phyloP scores from a whole-genome alignment of 1,140 invertebrate genomes.

The Brachionus asplanchnoidis region DNA sequence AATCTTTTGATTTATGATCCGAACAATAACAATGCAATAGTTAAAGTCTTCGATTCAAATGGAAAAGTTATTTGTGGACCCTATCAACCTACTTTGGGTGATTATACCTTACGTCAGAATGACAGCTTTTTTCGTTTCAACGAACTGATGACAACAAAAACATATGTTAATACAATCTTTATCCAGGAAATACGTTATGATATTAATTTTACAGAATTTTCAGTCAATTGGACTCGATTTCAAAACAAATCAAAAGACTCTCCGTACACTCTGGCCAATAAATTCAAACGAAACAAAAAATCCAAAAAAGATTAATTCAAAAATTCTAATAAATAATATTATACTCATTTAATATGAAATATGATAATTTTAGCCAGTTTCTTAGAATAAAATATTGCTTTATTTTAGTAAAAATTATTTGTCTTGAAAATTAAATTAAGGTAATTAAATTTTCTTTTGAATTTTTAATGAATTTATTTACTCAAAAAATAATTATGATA shows the following conservation, averaged over 20 bases:
- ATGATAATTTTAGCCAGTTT: too few relatives aligned
- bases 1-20: constrained; percentile 21
- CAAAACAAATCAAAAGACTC: neutral
- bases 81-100: neutral
- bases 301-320: neutral
- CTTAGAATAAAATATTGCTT: too few relatives aligned
- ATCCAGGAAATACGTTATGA: neutral
- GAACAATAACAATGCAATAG: neutral
- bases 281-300: neutral
- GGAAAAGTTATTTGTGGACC: neutral
- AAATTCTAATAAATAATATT: too few relatives aligned
- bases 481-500: too few relatives aligned
- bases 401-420: too few relatives aligned
- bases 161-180: neutral
- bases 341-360: too few relatives aligned
- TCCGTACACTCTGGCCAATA: neutral
- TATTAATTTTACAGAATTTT: neutral
- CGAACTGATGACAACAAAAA: neutral
- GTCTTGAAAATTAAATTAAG: too few relatives aligned
- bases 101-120: neutral
- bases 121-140: neutral
- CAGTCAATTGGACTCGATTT: neutral
- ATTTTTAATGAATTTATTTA: too few relatives aligned
- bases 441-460: too few relatives aligned
- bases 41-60: neutral